Conservation (phyloP, 2,888 invertebrate species). For the Orthosia incerta region DNA sequence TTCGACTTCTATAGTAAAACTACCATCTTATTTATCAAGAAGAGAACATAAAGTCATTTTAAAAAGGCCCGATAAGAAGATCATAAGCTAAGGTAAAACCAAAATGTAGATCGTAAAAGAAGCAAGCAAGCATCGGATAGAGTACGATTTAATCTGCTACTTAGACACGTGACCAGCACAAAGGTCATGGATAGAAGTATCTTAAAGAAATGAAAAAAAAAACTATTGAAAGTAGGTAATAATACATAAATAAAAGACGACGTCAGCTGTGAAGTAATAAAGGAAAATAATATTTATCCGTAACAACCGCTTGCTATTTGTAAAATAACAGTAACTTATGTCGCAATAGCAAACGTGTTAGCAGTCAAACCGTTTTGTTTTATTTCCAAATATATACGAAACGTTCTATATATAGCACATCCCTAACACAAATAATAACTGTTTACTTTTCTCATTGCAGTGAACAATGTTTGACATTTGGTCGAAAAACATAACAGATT, state of each 20-base stretch:
- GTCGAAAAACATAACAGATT: slow-evolving; percentile 63
- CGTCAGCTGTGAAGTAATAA: slow-evolving; percentile 9
- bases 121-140: neutral
- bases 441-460: slow-evolving; percentile 68
- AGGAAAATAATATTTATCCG: slow-evolving; percentile 30
- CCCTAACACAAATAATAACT: slow-evolving; percentile 68
- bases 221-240: neutral
- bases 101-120: neutral
- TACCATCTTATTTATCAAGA: too few relatives aligned
- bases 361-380: slow-evolving; percentile 59
- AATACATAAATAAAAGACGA: slow-evolving; percentile 7
- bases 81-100: neutral
- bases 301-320: slow-evolving; percentile 32
- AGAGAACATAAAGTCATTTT: too few relatives aligned
- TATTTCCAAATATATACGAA: slow-evolving; percentile 60
- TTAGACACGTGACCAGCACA: neutral
- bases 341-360: slow-evolving; percentile 46
- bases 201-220: neutral
- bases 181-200: neutral
- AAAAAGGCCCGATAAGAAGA: neutral
- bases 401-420: slow-evolving; percentile 61
- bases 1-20: too few relatives aligned
- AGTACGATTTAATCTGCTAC: neutral
- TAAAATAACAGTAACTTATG: slow-evolving; percentile 38
- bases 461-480: slow-evolving; percentile 68